Base-by-base conservation (phyloP, 2,888 invertebrate species). In the Drosophila stalkeri region DNA sequence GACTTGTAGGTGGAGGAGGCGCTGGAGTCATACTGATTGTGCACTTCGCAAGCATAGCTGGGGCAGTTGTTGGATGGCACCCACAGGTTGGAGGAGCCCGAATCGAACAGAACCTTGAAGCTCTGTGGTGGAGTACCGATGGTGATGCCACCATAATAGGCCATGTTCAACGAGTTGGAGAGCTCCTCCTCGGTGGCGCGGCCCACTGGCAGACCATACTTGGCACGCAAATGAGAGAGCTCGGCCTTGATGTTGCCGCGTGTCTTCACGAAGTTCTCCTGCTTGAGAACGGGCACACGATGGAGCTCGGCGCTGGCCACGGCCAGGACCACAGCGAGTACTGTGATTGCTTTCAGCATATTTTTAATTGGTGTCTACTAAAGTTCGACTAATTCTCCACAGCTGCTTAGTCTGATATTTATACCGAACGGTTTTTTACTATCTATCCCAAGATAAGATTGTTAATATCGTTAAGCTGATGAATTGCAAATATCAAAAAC, bases 21-120 rank as follows among this genome's bases (percentile, higher is more conserved):
- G 63, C 91, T 94, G 88, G 96, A 96, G 94, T 99, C 96, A 93
- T 99, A 99, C 94, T 98, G 98, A 92, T 97, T 96, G 94, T 99
- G 99, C 96, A 95, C 92, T 97, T 97, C 93, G 93, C 98, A 98
- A 44, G 99, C 99, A 62, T 96, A 96, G 92, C 95, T 95, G 91
- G 96, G 95, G 93, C 99, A 99, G 92, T 97, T 96, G 93, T 98
- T 97, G 33, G 99, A 99, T 12, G 99, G 99, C 64, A 99, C 96
- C 99, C 99, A 99, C 74, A 99, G 95, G 93, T 99, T 99, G 61
- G 99, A 98, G 33, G 99, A 99, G 71, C 99, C 99, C 0, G 99
- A 99, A 94, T 99, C 99, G 94, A 99, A 99, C 76, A 99, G 96
- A 68, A 99, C 99, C 90, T 95, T 96, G 94, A 99, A 99, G 9